Evolutionary conservation across 2,113 vertebrate species (phyloP).

Genomic region (Neodontobutis hainanensis): DNA sequence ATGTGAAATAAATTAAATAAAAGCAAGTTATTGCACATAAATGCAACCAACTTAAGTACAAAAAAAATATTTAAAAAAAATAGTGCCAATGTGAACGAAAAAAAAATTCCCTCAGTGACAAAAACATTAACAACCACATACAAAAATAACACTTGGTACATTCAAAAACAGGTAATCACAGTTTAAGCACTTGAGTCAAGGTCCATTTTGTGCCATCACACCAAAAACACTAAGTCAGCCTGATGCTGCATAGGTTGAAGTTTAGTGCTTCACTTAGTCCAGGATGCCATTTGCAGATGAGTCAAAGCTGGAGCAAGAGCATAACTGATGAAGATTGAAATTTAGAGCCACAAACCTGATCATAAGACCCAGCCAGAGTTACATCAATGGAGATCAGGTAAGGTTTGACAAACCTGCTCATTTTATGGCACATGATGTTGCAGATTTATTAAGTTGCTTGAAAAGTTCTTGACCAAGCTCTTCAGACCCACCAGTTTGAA

Average conservation of each 20-base stretch:
- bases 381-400: slow-evolving; percentile 29
- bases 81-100: slow-evolving; percentile 55
- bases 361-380: slow-evolving; percentile 17
- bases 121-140: slow-evolving; percentile 76
- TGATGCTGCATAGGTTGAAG: slow-evolving; percentile 73
- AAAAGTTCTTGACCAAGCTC: slow-evolving; percentile 14
- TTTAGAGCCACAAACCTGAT: slow-evolving; percentile 40
- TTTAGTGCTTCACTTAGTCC: slow-evolving; percentile 64
- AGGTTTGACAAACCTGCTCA: slow-evolving; percentile 26
- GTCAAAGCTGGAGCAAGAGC: slow-evolving; percentile 41
- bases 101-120: slow-evolving; percentile 46
- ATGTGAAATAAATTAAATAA: slow-evolving; percentile 75
- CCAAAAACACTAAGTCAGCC: slow-evolving; percentile 61
- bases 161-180: slow-evolving; percentile 84
- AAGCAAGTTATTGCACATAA: slow-evolving; percentile 62
- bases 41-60: slow-evolving; percentile 53
- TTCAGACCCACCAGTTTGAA: slow-evolving; percentile 9
- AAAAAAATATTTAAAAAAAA: too few relatives aligned
- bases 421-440: slow-evolving; percentile 56
- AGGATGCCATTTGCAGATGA: slow-evolving; percentile 41
- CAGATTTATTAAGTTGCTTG: slow-evolving; percentile 32
- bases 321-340: slow-evolving; percentile 25
- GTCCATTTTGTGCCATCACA: slow-evolving; percentile 74
- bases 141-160: slow-evolving; percentile 73
- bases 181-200: slow-evolving; percentile 80